phyloP scores from a whole-genome alignment of 2,797 vertebrate species.

The Anguilla marmorata region DNA sequence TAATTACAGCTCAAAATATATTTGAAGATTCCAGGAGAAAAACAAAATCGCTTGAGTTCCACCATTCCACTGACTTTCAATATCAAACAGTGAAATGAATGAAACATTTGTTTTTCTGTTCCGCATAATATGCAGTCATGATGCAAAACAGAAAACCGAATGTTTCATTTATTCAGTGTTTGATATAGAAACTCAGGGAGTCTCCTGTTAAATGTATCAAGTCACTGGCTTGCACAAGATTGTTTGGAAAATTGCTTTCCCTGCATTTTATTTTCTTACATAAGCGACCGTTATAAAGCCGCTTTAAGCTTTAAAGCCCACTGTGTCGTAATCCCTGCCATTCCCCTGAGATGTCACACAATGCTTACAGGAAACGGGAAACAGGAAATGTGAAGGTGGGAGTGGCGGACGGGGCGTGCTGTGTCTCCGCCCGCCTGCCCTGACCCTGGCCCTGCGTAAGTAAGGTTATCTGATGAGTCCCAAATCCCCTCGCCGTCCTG shows the following conservation, averaged over 20 bases:
- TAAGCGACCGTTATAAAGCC: neutral
- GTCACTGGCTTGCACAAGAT: neutral
- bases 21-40: neutral
- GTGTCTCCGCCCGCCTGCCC: neutral
- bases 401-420: conserved; percentile 6
- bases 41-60: neutral
- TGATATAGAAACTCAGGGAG: neutral
- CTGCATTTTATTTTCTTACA: neutral
- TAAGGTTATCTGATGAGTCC: neutral
- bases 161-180: neutral
- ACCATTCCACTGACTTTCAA: neutral
- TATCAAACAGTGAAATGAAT: neutral
- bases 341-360: neutral
- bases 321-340: neutral
- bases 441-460: neutral
- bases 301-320: neutral
- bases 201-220: neutral
- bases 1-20: neutral
- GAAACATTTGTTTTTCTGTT: neutral
- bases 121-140: neutral
- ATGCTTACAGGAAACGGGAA: conserved; percentile 39
- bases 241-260: conserved; percentile 8
- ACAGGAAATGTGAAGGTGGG: neutral
- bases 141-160: neutral
- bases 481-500: neutral